Conservation (phyloP, 2,797 vertebrate genomes). For the Podargus strigoides region DNA sequence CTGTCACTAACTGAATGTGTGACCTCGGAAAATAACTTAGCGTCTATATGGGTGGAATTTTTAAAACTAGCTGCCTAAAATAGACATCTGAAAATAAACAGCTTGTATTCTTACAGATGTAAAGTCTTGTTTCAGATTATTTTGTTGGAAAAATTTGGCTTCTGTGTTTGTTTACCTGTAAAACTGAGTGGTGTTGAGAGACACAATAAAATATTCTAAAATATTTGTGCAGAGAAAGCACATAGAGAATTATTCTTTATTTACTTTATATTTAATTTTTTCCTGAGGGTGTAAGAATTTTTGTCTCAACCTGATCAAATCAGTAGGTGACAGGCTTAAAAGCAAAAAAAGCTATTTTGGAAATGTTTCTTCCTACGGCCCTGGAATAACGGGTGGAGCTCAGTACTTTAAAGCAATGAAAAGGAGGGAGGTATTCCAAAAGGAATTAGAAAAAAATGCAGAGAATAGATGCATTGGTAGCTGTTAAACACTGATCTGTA, state of each 20-base stretch:
- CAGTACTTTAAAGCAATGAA: not conserved
- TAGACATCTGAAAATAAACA: constrained; percentile 36
- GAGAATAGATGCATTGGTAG: not conserved
- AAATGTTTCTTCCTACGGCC: not conserved
- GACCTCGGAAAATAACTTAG: not conserved
- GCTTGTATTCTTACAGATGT: not conserved
- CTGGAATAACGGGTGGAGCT: not conserved
- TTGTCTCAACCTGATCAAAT: not conserved
- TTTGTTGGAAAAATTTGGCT: not conserved
- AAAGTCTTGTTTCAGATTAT: not conserved
- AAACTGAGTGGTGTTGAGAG: not conserved
- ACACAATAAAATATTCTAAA: not conserved
- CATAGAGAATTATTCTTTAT: not conserved
- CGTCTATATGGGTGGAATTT: not conserved
- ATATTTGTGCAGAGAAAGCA: not conserved
- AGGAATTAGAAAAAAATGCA: not conserved
- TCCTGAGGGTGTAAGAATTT: not conserved
- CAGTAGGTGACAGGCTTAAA: not conserved
- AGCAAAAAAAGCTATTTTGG: not conserved
- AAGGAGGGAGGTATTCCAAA: not conserved
- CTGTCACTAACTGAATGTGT: not conserved
- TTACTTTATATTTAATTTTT: not conserved
- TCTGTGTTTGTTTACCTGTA: not conserved
- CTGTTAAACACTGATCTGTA: not conserved
- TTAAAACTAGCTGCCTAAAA: constrained; percentile 3